Evolutionary conservation across 1,140 invertebrate species (phyloP), one percentile per base, ranked within the genome.

Genomic region (Achatina immaculata): DNA sequence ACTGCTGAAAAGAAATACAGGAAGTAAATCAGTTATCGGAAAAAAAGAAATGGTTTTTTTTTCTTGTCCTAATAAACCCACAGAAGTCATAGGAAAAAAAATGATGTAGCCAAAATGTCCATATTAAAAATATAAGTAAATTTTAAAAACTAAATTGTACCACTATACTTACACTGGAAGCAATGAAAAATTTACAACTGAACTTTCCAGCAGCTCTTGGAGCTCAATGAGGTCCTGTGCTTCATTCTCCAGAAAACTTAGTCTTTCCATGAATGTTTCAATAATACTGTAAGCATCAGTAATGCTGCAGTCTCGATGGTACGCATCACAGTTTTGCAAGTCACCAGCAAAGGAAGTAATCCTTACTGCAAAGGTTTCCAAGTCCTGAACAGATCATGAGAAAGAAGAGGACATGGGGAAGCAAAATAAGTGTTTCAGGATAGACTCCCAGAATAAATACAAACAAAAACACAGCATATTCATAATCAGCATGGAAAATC

Each of bases 191-290:
- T 91, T 88, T 40, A 91, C 90, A 43, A 92, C 88, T 71, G 88
- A 87, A 7, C 88, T 84, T 76, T 91, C 90, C 14, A 92, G 81
- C n/a, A 92, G 82, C 80, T 90, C 90, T 82, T 92, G 90, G 6
- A 92, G 83, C 81, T 92, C 90, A 71, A 89, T 90, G 24, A 91
- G 82, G 82, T 92, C 90, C 84, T 90, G 90, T 55, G 90, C 90
- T 71, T 91, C 90, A 81, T 90, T 90, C 77, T 91, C 90, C 65
- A 91, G 85, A 1, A 88, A 82, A 0, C 82, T 83, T 28, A 91
- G 87, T 34, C 86, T 81, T 77, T 87, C 87, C 45, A 83, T 85
- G 82, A 90, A 91, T 65, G 83, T 83, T 68, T 90, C 88, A 21
- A 91, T 89, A n/a, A 85, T 86, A 14, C 81, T 78, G 87, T 87